These are phyloP conservation scores for Furnarius figulus DNA, from an alignment of 2,113 vertebrate genomes.

Conservation along the genomic window DNA sequence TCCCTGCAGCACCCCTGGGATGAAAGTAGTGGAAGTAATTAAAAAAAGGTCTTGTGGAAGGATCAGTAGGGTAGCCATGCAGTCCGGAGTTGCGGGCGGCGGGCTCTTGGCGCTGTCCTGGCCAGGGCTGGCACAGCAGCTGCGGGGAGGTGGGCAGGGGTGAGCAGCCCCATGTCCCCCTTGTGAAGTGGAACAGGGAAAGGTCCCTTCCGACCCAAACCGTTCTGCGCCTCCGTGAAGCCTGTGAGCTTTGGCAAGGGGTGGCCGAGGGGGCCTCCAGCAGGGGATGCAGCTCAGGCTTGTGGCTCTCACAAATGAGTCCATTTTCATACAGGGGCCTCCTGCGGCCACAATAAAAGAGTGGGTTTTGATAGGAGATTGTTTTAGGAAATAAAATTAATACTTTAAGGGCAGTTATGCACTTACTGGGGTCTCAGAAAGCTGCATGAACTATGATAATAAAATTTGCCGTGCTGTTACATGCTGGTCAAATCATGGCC, in stretches of 20 bases:
- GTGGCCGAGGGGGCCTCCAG: background rate
- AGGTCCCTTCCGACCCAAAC: background rate
- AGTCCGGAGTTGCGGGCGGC: background rate
- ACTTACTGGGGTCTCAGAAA: background rate
- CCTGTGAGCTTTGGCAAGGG: fast-evolving
- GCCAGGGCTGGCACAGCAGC: fast-evolving
- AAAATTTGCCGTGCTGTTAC: background rate
- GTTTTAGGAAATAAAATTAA: background rate
- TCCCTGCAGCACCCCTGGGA: background rate
- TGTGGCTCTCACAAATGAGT: background rate
- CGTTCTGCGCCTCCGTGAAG: background rate
- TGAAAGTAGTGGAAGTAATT: background rate
- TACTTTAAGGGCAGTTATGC: background rate
- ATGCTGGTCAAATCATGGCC: background rate
- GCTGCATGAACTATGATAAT: background rate
- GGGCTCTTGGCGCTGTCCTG: fast-evolving
- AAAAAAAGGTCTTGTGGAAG: fast-evolving
- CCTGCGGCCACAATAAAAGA: background rate
- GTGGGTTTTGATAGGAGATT: background rate
- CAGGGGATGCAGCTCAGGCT: background rate
- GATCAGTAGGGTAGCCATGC: background rate
- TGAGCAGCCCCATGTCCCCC: fast-evolving
- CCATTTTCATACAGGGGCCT: background rate
- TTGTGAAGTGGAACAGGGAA: fast-evolving
- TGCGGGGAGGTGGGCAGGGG: fast-evolving